phyloP scores from a whole-genome alignment of 1,140 invertebrate genomes.

The Pristionchus pacificus region DNA sequence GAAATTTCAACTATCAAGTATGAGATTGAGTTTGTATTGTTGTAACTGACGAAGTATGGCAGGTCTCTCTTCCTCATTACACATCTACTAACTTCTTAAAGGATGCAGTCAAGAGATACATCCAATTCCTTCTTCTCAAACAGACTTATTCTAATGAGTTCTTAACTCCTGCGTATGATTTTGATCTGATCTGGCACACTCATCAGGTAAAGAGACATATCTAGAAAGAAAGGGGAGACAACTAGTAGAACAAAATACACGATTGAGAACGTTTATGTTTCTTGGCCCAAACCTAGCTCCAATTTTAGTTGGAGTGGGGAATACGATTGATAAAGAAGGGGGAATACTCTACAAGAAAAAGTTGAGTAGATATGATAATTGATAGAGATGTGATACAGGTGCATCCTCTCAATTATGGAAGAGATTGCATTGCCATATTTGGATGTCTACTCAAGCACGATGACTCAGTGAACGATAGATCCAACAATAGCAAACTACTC shows the following conservation, averaged over 20 bases:
- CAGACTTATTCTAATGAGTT: constrained; percentile 58
- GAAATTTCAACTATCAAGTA: constrained; percentile 59
- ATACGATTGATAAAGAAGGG: not conserved
- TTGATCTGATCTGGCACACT: constrained; percentile 62
- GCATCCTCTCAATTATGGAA: constrained; percentile 58
- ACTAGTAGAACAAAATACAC: too few relatives aligned
- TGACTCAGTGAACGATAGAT: constrained; percentile 60
- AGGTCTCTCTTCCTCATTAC: constrained; percentile 63
- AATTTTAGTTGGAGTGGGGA: not conserved
- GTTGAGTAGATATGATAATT: constrained; percentile 13
- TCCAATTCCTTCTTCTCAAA: constrained; percentile 61
- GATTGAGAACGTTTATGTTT: not conserved
- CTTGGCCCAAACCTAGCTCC: not conserved
- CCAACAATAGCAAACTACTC: constrained; percentile 58
- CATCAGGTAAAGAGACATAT: constrained; percentile 60
- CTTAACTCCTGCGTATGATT: constrained; percentile 63
- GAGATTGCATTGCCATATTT: constrained; percentile 59
- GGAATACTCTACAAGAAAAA: not conserved
- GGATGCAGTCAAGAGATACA: constrained; percentile 59
- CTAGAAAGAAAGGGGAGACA: too few relatives aligned
- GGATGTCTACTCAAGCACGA: constrained; percentile 59
- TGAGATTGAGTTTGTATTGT: constrained; percentile 29
- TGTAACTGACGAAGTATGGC: constrained; percentile 35
- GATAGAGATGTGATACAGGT: constrained; percentile 38
- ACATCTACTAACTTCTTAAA: constrained; percentile 58